A percentile compares a stretch with the other conserved stretches of the same genome.
These are phyloP conservation scores for Drosophila nasuta DNA, from an alignment of 1,140 invertebrate species.

Conservation along the genomic window DNA sequence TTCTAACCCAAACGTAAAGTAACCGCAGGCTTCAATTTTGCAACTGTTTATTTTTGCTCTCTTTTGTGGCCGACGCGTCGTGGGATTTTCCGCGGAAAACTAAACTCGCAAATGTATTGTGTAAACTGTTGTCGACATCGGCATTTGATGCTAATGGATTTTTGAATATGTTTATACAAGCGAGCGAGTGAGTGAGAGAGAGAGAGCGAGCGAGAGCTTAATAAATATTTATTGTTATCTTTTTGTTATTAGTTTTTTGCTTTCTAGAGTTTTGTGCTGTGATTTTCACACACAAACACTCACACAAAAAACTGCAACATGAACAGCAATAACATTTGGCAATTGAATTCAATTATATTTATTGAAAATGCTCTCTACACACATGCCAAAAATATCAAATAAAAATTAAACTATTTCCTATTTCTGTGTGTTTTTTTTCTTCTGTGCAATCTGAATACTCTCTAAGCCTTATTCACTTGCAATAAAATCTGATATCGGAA, in stretches of 20 bases:
- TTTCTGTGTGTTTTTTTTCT: background rate
- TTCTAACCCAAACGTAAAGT: constrained; percentile 7
- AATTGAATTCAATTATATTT: constrained; percentile 62
- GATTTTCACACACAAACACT: background rate
- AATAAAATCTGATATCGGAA: constrained; percentile 5
- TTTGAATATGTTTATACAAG: constrained; percentile 62
- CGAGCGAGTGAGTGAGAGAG: background rate
- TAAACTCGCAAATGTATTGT: constrained; percentile 64
- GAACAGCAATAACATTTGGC: background rate
- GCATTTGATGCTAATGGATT: constrained; percentile 52
- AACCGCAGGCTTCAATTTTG: constrained; percentile 26
- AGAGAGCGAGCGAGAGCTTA: constrained; percentile 28
- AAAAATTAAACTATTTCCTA: background rate
- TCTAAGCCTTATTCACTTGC: background rate
- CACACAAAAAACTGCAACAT: constrained; percentile 42
- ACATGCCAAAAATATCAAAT: constrained; percentile 36
- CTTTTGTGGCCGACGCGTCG: background rate
- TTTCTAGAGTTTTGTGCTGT: background rate
- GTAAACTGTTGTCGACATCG: constrained; percentile 70
- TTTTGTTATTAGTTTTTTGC: constrained; percentile 25
- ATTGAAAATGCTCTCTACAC: constrained; percentile 44
- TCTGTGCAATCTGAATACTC: no score
- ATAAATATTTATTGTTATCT: constrained; percentile 76
- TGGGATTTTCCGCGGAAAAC: constrained; percentile 32
- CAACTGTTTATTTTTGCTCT: constrained; percentile 29